Base-by-base conservation (phyloP, 1,140 invertebrate genomes). In the Drosophila biarmipes region DNA sequence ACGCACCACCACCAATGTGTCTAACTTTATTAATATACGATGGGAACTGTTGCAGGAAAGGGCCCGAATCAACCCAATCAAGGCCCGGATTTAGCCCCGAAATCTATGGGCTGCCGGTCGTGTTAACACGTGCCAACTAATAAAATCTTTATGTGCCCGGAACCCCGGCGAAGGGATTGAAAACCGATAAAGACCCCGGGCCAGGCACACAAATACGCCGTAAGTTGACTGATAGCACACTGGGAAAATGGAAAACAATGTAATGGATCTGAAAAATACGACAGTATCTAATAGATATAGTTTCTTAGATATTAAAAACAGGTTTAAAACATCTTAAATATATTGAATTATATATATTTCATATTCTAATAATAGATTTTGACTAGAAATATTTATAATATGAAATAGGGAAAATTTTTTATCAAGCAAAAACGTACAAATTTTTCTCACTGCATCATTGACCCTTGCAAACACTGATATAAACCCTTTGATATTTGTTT, bases 41-140 rank as follows among this genome's bases (percentile, higher is more conserved):
- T 10, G 15, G 12, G 24, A 34, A 31, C 21, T 38, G 40, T 37
- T 69, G 31, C n/a, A 17, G 35, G 48, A 48, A n/a, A 21, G 24
- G 12, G 21, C 40, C 43, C 24, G 34, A 67, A 51, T 69, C 73
- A 62, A 55, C 37, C 58, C 80, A 82, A 66, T 79, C 64, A 72
- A 62, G 58, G 76, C 34, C 34, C 51, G 40, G 52, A 51, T 31
- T 48, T 63, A 34, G 45, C 27, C 29, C 53, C 17, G 69, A 29
- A 66, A 53, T 66, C 73, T 69, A 67, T 69, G 48, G 61, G 53
- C 53, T 62, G 42, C 46, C 56, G 21, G 19, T 59, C 49, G 52
- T 75, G 74, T 79, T 87, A 87, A 87, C 78, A 87, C 75, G 66
- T 79, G 63, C 58, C 84, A 89, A 77, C 78, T 89, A 89, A 79